These are phyloP conservation scores for Cephalophus harveyi DNA, from an alignment of 2,113 vertebrate species.

Conservation along the genomic window DNA sequence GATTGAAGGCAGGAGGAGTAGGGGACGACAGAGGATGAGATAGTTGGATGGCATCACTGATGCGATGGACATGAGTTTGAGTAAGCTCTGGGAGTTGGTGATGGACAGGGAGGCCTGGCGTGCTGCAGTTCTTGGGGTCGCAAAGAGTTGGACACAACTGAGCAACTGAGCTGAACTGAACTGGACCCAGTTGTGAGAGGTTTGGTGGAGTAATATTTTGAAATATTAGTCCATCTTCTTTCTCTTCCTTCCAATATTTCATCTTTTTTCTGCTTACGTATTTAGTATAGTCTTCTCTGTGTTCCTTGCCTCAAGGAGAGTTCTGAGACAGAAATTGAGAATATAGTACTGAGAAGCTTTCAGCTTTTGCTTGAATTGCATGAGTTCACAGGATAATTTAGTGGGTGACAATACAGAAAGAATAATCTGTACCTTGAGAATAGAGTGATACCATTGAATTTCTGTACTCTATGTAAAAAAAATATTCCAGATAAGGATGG, in stretches of 20 bases:
- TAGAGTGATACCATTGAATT: not conserved
- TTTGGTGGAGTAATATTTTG: not conserved
- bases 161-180: not conserved
- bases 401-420: not conserved
- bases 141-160: not conserved
- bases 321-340: not conserved
- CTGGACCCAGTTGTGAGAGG: not conserved
- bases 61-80: not conserved
- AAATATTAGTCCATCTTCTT: not conserved
- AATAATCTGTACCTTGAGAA: not conserved
- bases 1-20: not conserved
- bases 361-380: not conserved
- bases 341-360: not conserved
- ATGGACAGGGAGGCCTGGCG: rapidly evolving
- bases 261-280: not conserved
- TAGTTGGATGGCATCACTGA: not conserved
- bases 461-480: not conserved
- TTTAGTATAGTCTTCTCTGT: not conserved
- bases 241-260: not conserved
- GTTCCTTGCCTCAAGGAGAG: not conserved
- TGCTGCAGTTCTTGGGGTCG: not conserved
- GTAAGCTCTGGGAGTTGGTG: not conserved
- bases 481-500: not conserved
- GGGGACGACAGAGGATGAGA: not conserved
- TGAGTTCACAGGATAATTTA: not conserved